Evolutionary conservation across 2,113 vertebrate species (phyloP).

Genomic region (Onychostruthus taczanowskii): DNA sequence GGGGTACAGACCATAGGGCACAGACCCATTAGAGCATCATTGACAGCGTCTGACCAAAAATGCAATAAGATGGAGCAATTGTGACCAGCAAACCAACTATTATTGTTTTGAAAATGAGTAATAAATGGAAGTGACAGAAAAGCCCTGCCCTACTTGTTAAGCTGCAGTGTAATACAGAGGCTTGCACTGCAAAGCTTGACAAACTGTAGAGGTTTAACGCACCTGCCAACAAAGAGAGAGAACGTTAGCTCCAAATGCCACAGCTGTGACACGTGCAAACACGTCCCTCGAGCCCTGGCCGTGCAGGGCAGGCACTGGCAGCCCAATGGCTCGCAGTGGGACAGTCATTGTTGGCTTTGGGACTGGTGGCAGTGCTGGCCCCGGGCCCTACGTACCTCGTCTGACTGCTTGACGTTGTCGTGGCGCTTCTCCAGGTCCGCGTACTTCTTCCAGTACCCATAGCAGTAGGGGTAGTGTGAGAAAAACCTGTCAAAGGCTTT

Average conservation of each 20-base stretch:
- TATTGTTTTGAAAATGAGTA: constrained; percentile 79
- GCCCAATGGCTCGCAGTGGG: constrained; percentile 62
- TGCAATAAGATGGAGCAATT: constrained; percentile 87
- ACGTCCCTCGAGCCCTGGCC: constrained; percentile 73
- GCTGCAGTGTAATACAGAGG: constrained; percentile 87
- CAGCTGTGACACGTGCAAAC: constrained; percentile 79
- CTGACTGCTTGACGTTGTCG: constrained; percentile 86
- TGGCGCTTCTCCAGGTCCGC: constrained; percentile 95
- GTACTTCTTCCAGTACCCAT: constrained; percentile 99
- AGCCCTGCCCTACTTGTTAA: constrained; percentile 87
- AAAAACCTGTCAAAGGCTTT: constrained; percentile 94
- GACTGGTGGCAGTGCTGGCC: constrained; percentile 54
- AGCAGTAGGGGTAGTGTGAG: constrained; percentile 95
- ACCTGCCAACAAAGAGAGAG: constrained; percentile 90
- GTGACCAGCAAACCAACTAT: constrained; percentile 84
- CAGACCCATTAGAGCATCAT: constrained; percentile 89
- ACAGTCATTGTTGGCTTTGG: constrained; percentile 73
- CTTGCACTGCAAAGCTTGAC: constrained; percentile 88
- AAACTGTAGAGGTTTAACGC: constrained; percentile 86
- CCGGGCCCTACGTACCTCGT: constrained; percentile 85
- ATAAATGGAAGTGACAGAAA: constrained; percentile 82
- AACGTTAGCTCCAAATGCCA: constrained; percentile 84
- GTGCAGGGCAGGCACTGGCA: constrained; percentile 73
- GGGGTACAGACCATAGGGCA: constrained; percentile 90
- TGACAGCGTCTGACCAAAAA: constrained; percentile 90